A percentile compares a stretch with the other conserved stretches of the same genome.
Evolutionary conservation across 2,888 invertebrate species (phyloP).

Genomic region (Drosophila acutilabella): DNA sequence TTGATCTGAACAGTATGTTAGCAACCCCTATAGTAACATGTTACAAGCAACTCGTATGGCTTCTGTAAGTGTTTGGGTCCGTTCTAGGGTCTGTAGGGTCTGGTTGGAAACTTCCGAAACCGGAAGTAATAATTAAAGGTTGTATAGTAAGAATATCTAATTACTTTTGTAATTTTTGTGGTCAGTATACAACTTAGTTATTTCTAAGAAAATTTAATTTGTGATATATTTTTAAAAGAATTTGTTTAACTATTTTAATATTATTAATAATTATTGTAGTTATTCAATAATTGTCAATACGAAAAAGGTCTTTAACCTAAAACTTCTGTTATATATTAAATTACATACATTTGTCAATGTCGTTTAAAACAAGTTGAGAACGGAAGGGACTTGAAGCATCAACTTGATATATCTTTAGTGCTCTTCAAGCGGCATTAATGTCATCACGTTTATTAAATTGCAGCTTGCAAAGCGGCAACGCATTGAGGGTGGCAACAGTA

Average conservation of each 20-base stretch:
- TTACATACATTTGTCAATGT: background rate
- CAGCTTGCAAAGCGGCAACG: constrained; percentile 36
- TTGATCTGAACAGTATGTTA: background rate
- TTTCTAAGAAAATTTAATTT: no score
- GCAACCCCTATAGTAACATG: constrained; percentile 2
- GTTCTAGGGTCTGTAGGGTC: constrained; percentile 44
- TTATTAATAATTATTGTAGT: no score
- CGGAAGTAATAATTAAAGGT: no score
- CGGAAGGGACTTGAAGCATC: background rate
- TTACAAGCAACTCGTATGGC: constrained; percentile 46
- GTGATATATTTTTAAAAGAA: no score
- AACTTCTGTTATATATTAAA: no score
- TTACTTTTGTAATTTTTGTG: no score
- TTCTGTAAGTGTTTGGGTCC: constrained; percentile 36
- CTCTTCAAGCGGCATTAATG: constrained; percentile 62
- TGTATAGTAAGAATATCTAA: no score
- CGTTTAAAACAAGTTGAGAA: background rate
- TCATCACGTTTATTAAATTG: constrained; percentile 73
- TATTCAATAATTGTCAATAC: no score
- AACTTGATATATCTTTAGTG: constrained; percentile 21
- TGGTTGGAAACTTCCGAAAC: constrained; percentile 49
- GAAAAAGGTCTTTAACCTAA: no score
- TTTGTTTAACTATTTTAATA: no score
- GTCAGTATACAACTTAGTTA: no score
- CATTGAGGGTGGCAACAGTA: constrained; percentile 31